Evolutionary conservation across 2,113 vertebrate species (phyloP), one percentile per base, ranked within the genome.

Genomic region (Megaceryle maxima): DNA sequence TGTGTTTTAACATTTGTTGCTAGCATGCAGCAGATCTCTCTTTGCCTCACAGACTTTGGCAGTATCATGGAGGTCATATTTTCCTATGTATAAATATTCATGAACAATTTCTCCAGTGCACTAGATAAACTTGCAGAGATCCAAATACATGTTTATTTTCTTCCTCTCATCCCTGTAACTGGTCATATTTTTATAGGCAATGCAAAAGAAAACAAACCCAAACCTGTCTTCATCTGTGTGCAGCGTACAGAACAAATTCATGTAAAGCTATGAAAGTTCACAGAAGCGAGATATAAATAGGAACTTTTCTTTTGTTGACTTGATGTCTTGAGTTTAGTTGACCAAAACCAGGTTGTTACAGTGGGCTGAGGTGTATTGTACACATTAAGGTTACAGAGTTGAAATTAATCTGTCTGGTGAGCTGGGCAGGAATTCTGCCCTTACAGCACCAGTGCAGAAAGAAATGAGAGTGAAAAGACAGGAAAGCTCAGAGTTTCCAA

Each of bases 81-180:
- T 97, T 91, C 74, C 84, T 81, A 11, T n/a, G 66, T 92, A 35
- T 93, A 77, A 96, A 94, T 96, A 93, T 94, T 95, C 86, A 91
- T 93, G 57, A 95, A 77, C 63, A 81, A 55, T 92, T 84, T 92
- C 62, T 97, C 87, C 69, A 90, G 13, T 63, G 86, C 66, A 53
- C 16, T 35, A 84, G 87, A 43, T 64, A 88, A 82, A 75, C 82
- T 93, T 73, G 28, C 25, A 51, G 67, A 90, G 70, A 79, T 62
- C 87, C 41, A 69, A 86, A 83, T 33, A 20, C 14, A 2, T 10
- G 26, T 88, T 80, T 80, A 78, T 85, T 57, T n/a, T 73, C 69
- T 60, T 88, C n/a, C 22, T 55, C n/a, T 55, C 44, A 39, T 72
- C 37, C n/a, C 55, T 35, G 3, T 17, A 66, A 46, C 35, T 35